These are phyloP conservation scores for Craseonycteris thonglongyai DNA, from an alignment of 2,113 vertebrate species.

Conservation along the genomic window DNA sequence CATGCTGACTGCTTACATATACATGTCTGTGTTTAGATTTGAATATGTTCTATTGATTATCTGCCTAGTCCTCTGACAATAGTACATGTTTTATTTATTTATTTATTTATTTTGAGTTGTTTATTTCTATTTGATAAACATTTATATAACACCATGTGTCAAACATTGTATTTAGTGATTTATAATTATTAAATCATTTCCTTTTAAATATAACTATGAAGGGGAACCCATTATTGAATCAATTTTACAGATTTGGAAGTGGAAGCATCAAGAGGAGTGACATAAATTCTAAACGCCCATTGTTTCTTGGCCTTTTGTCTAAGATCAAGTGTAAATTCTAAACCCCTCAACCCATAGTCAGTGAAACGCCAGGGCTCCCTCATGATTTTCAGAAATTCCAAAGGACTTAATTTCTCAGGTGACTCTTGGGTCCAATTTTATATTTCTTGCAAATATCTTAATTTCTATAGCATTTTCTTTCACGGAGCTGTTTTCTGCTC, in stretches of 20 bases:
- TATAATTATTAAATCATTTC: background rate
- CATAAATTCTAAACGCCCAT: too few relatives aligned
- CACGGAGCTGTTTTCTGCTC: background rate
- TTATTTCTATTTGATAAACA: slow-evolving; percentile 26
- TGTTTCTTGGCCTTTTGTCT: too few relatives aligned
- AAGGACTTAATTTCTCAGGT: background rate
- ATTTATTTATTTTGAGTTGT: slow-evolving; percentile 4
- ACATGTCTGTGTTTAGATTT: background rate
- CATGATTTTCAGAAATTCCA: background rate
- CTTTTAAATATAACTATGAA: background rate
- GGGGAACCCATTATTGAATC: background rate
- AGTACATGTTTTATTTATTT: background rate
- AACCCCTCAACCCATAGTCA: background rate
- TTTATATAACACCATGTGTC: background rate
- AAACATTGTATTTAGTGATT: background rate
- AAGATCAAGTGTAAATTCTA: too few relatives aligned
- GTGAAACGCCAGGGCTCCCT: background rate
- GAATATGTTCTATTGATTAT: slow-evolving; percentile 10
- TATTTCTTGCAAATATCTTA: background rate
- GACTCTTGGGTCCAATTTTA: background rate
- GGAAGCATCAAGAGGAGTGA: background rate
- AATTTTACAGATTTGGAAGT: background rate
- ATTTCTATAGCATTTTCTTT: slow-evolving; percentile 2
- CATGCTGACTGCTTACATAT: background rate
- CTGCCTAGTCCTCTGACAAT: background rate